Conservation (phyloP, 2,888 invertebrate genomes). For the Drosophila prostipennis region DNA sequence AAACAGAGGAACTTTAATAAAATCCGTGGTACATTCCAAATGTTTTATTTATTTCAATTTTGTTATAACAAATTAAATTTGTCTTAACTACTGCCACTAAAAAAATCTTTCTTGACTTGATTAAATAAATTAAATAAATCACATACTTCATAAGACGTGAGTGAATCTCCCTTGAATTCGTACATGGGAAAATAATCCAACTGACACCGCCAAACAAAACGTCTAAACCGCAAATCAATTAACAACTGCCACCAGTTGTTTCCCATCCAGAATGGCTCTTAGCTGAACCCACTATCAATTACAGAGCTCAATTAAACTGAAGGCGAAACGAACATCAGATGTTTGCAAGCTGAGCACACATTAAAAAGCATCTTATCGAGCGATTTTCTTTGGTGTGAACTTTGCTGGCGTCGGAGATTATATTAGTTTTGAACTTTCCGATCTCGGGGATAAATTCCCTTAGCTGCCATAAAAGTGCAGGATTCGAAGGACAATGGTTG, state of each 20-base stretch:
- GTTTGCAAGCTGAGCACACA: neutral
- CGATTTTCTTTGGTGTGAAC: neutral
- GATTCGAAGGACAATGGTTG: conserved; percentile 4
- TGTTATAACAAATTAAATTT: too few relatives aligned
- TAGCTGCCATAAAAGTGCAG: neutral
- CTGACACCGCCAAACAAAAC: conserved; percentile 14
- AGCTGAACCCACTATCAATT: conserved; percentile 37
- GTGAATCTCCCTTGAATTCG: neutral
- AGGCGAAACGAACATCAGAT: neutral
- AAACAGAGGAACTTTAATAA: neutral
- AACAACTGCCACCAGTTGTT: conserved; percentile 24
- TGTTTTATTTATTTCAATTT: too few relatives aligned
- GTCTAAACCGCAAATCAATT: conserved; percentile 56
- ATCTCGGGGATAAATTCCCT: neutral
- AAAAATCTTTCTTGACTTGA: too few relatives aligned
- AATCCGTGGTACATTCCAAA: too few relatives aligned
- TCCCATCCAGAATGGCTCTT: conserved; percentile 1
- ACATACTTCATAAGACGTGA: neutral
- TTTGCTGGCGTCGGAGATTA: neutral
- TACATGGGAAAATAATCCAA: neutral
- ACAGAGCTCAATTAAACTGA: conserved; percentile 25
- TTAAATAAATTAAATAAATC: too few relatives aligned
- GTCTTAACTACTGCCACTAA: too few relatives aligned
- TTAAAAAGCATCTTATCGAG: neutral
- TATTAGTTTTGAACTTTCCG: neutral